These are phyloP conservation scores for Dryobates pubescens DNA, from an alignment of 2,797 vertebrate species.

Conservation along the genomic window DNA sequence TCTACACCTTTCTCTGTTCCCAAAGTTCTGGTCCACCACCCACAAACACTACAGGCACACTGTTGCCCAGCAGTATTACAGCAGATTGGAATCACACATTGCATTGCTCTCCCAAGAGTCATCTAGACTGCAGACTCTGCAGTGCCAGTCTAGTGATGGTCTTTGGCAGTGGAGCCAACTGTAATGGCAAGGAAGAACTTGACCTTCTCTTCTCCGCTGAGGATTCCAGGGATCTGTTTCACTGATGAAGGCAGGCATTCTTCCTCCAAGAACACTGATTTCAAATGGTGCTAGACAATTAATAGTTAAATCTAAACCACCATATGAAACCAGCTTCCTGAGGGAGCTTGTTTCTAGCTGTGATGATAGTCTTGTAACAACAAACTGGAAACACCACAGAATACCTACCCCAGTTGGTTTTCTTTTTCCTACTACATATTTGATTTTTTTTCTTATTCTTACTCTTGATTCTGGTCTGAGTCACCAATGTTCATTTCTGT, in stretches of 20 bases:
- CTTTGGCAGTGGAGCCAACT: neutral
- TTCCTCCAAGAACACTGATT: conserved; percentile 99
- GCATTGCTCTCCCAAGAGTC: neutral
- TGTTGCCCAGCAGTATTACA: neutral
- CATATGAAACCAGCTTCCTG: conserved; percentile 99
- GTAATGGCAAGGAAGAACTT: neutral
- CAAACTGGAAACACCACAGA: conserved; percentile 37
- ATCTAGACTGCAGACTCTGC: neutral
- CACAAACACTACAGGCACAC: neutral
- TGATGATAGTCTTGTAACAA: conserved; percentile 42
- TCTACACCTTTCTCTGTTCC: neutral
- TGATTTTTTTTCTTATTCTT: conserved; percentile 12
- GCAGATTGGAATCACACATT: neutral
- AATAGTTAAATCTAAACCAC: conserved; percentile 98
- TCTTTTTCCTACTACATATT: neutral
- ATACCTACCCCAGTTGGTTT: neutral
- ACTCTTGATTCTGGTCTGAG: neutral
- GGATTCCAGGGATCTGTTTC: neutral
- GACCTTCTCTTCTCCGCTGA: neutral
- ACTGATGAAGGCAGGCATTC: conserved; percentile 70
- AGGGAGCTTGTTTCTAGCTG: conserved; percentile 79
- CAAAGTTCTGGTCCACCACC: neutral
- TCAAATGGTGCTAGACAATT: conserved; percentile 99
- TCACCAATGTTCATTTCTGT: neutral
- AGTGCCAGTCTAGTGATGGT: neutral